phyloP scores from a whole-genome alignment of 1,140 invertebrate species.

The Amyelois transitella region DNA sequence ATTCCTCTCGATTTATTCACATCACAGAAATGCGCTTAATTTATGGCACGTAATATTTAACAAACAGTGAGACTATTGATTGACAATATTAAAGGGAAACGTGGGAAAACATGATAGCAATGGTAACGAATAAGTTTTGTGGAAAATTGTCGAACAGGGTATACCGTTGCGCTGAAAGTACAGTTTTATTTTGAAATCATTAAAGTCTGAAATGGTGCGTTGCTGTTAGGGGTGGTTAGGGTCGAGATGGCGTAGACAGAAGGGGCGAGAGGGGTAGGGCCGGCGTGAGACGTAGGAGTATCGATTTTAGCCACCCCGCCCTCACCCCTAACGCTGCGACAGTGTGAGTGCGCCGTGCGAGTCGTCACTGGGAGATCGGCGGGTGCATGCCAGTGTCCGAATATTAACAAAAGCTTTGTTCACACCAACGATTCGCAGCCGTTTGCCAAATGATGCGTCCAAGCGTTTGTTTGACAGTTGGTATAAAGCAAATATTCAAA shows the following conservation, averaged over 20 bases:
- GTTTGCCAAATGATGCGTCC: constrained; percentile 20
- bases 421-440: constrained; percentile 17
- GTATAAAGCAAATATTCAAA: constrained; percentile 2
- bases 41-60: background rate
- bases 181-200: constrained; percentile 48
- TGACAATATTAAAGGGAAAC: constrained; percentile 19
- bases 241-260: constrained; percentile 45
- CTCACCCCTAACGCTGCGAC: constrained; percentile 63
- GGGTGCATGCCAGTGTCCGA: constrained; percentile 31
- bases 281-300: constrained; percentile 64
- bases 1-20: constrained; percentile 5
- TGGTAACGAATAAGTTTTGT: constrained; percentile 7
- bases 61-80: constrained; percentile 14
- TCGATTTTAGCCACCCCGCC: constrained; percentile 68
- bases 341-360: constrained; percentile 65
- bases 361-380: constrained; percentile 49
- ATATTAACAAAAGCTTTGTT: constrained; percentile 51
- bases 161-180: constrained; percentile 31
- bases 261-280: constrained; percentile 43
- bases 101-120: constrained; percentile 29
- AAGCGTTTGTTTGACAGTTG: constrained; percentile 5
- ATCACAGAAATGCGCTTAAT: constrained; percentile 2
- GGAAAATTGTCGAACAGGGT: constrained; percentile 23
- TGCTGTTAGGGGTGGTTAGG: constrained; percentile 67
- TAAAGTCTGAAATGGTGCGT: constrained; percentile 60